Conservation (phyloP, 64 coral and sea anemone species). For the Porites australiensis region DNA sequence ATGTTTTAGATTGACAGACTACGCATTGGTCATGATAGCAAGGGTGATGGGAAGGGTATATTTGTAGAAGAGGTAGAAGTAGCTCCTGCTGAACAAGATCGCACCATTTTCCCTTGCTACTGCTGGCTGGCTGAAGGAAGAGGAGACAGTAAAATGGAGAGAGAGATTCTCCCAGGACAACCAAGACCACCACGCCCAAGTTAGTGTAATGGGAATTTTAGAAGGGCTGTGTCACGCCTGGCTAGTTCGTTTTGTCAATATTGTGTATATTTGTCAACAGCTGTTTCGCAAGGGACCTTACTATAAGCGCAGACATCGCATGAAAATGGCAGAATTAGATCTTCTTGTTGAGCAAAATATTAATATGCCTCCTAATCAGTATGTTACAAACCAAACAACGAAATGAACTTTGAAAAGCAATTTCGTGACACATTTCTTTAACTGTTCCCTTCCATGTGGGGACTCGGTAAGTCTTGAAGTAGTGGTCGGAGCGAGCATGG, state of each 20-base stretch:
- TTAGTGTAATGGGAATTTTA: not conserved
- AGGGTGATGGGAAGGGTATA: conserved; percentile 83
- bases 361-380: no score
- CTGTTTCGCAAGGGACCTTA: no score
- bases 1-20: conserved; percentile 80
- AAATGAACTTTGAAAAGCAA: no score
- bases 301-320: no score
- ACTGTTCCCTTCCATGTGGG: no score
- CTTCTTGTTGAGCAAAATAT: no score
- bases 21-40: conserved; percentile 97
- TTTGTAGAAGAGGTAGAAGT: conserved; percentile 97
- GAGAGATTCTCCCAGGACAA: conserved; percentile 80
- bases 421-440: no score
- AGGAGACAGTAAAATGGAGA: conserved; percentile 77
- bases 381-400: no score
- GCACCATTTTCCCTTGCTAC: conserved; percentile 85
- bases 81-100: conserved; percentile 86
- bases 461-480: no score
- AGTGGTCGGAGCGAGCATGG: no score
- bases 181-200: conserved; percentile 88
- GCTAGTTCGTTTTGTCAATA: not conserved
- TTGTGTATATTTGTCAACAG: no score
- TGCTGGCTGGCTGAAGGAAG: conserved; percentile 90
- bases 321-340: no score
- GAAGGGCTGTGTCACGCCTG: not conserved